Conservation (phyloP, 37 sponge, comb jelly and placozoan genomes). For the Agelas oroides region DNA sequence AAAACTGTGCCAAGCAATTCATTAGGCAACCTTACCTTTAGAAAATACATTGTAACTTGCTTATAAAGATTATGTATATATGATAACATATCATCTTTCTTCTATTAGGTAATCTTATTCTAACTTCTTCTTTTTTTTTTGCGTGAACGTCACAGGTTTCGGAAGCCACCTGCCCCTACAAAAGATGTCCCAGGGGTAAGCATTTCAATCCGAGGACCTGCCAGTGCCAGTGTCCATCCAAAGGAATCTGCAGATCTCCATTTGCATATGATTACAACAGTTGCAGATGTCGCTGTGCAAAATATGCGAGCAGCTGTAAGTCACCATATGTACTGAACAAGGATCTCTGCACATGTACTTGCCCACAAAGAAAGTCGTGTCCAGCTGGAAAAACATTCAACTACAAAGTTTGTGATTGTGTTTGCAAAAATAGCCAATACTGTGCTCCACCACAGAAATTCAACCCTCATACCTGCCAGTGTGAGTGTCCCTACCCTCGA, state of each 20-base stretch:
- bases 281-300: conserved; percentile 38
- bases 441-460: background rate
- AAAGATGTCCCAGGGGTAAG: conserved; percentile 4
- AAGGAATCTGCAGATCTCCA: background rate
- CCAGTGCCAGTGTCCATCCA: conserved; percentile 25
- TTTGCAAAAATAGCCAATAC: background rate
- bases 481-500: conserved; percentile 14
- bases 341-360: conserved; percentile 15
- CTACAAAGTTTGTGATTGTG: background rate
- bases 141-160: background rate
- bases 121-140: too few relatives aligned
- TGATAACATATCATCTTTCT: too few relatives aligned
- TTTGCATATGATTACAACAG: conserved; percentile 8
- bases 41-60: too few relatives aligned
- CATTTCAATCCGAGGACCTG: conserved; percentile 27
- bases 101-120: too few relatives aligned
- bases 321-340: background rate
- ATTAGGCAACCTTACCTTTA: too few relatives aligned
- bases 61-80: too few relatives aligned
- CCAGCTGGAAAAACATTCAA: background rate
- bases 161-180: conserved; percentile 1
- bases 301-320: background rate
- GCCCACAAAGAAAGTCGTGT: conserved; percentile 20
- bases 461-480: background rate
- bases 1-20: too few relatives aligned